Base-by-base conservation (phyloP, 2,113 vertebrate species). In the Salvator merianae region DNA sequence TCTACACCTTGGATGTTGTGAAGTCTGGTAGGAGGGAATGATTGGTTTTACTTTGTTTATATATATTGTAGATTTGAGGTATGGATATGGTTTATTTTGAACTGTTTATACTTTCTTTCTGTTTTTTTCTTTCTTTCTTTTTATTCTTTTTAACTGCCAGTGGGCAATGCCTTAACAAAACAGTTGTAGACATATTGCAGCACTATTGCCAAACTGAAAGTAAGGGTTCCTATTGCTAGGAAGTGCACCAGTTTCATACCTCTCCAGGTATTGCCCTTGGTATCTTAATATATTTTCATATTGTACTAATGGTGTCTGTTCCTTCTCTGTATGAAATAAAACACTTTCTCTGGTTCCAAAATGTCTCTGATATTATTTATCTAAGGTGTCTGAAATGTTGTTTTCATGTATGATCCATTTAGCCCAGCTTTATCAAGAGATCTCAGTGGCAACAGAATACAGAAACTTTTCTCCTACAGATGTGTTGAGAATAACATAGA, bases 321-420 rank as follows among this genome's bases (percentile, higher is more conserved):
- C 77, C 77, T 84, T 70, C 66, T 78, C 75, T 72, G 69, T 85
- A 73, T 85, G 77, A 79, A 84, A 85, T 85, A 85, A 59, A 85
- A 85, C 26, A 73, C 40, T 47, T 72, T 72, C 47, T 7, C n/a
- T 34, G 68, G 32, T 73, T 79, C 77, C 43, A 20, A 62, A 59
- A 79, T 84, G 53, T 26, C 53, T 84, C 53, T n/a, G n/a, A 20
- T 16, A 8, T 62, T 30, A 10, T 62, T 79, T 38, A 30, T 59
- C 4, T 20, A 59, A 65, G 36, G 12, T 38, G 40, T 7, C 62
- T 30, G 9, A 4, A 10, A 7, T 5, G 26, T 12, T 69, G 7
- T 53, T 83, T 13, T 36, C 16, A 24, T 13, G 22, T 71, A 7
- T 32, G 28, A 28, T 53, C 24, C 12, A 18, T 9, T 36, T 77